Evolutionary conservation across 2,113 vertebrate species (phyloP).

Genomic region (Hypocryptadius cinnamomeus): DNA sequence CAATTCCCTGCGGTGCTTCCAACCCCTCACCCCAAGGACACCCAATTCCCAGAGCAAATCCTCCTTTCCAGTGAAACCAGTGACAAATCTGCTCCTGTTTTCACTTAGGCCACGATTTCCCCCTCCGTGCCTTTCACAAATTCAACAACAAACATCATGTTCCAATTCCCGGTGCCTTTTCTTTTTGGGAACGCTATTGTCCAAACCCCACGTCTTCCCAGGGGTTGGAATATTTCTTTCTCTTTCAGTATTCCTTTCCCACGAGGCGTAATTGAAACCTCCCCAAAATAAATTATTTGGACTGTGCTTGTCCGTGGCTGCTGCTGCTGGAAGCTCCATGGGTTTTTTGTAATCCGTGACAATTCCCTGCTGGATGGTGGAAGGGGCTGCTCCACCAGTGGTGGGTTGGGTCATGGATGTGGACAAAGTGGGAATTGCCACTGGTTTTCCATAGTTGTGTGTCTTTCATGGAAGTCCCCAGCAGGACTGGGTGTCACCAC

Average conservation of each 20-base stretch:
- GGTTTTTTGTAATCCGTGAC: neutral
- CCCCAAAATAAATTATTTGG: conserved; percentile 16
- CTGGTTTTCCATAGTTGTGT: neutral
- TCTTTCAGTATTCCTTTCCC: conserved; percentile 21
- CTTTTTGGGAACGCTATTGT: neutral
- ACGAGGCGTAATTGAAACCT: conserved; percentile 13
- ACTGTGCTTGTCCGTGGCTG: neutral
- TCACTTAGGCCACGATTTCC: neutral
- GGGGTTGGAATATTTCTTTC: neutral
- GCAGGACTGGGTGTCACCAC: neutral
- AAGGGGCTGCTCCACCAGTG: neutral
- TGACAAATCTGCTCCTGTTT: neutral
- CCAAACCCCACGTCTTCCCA: neutral
- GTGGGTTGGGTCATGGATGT: neutral
- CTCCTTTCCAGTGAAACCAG: neutral
- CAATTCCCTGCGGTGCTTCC: rapidly evolving
- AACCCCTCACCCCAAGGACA: rapidly evolving
- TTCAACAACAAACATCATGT: neutral
- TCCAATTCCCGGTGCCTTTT: conserved; percentile 5
- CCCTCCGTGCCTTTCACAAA: neutral
- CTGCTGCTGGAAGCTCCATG: neutral
- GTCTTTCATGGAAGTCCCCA: neutral
- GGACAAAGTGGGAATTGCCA: neutral
- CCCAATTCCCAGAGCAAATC: neutral
- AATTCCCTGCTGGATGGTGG: neutral